phyloP scores from a whole-genome alignment of 2,797 vertebrate species.

The Hippoglossus hippoglossus region DNA sequence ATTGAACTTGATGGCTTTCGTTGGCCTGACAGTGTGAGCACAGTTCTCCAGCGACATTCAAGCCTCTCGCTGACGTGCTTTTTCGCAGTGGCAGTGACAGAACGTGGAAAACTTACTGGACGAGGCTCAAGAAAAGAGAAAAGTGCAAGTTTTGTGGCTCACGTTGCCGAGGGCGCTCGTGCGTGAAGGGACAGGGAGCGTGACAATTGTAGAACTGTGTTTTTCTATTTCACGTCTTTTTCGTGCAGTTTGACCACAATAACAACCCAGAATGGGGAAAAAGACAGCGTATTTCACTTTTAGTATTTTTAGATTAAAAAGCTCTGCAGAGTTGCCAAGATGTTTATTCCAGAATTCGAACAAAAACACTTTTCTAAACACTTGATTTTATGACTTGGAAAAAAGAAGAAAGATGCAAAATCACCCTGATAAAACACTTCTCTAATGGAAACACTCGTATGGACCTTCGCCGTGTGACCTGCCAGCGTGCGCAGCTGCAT shows the following conservation, averaged over 20 bases:
- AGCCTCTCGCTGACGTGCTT: constrained; percentile 15
- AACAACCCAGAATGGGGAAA: constrained; percentile 30
- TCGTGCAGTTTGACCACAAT: constrained; percentile 36
- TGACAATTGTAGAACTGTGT: constrained; percentile 22
- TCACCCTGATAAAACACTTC: neutral
- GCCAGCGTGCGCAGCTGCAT: constrained; percentile 65
- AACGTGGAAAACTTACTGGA: constrained; percentile 32
- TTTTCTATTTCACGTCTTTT: neutral
- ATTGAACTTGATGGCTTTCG: constrained; percentile 64
- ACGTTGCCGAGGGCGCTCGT: constrained; percentile 15
- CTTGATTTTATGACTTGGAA: constrained; percentile 1
- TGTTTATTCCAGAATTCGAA: constrained; percentile 45
- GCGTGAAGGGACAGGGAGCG: constrained; percentile 13
- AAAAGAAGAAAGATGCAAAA: no score
- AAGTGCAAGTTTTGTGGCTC: constrained; percentile 8
- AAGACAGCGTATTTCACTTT: constrained; percentile 31
- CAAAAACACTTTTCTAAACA: constrained; percentile 33
- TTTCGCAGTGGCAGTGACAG: constrained; percentile 24
- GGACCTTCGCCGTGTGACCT: constrained; percentile 27
- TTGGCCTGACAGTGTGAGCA: constrained; percentile 45
- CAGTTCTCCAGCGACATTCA: constrained; percentile 48
- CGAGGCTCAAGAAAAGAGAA: neutral
- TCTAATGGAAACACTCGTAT: constrained; percentile 16
- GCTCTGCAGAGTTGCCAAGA: constrained; percentile 22
- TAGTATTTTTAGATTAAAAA: constrained; percentile 37